These are phyloP conservation scores for Paedocypris sp. DNA, from an alignment of 2,113 vertebrate genomes.

Conservation along the genomic window DNA sequence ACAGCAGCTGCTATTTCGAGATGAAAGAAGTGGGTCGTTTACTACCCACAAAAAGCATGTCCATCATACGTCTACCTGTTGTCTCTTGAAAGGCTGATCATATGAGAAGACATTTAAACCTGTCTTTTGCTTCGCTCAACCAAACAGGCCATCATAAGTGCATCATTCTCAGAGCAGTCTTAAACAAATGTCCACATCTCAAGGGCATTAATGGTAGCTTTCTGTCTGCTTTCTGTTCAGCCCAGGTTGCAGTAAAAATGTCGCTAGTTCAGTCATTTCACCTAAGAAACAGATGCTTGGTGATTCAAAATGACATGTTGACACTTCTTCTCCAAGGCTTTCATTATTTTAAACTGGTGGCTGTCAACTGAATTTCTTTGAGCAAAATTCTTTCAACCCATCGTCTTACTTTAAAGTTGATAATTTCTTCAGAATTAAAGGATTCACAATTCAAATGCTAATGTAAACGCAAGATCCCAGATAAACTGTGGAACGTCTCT, in stretches of 20 bases:
- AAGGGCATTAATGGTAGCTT: neutral
- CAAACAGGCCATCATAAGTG: too few species aligned
- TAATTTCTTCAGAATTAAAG: too few species aligned
- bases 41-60: constrained; percentile 27
- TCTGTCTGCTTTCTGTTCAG: neutral
- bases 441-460: too few species aligned
- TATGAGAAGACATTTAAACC: neutral
- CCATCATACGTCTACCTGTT: constrained; percentile 12
- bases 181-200: too few species aligned
- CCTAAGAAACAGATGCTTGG: neutral
- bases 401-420: too few species aligned
- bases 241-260: neutral
- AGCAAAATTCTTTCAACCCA: too few species aligned
- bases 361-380: too few species aligned
- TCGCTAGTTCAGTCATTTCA: neutral
- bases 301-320: neutral
- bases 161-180: too few species aligned
- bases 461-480: too few species aligned
- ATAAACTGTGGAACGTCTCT: too few species aligned
- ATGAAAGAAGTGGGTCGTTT: constrained; percentile 30
- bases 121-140: too few species aligned
- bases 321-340: neutral
- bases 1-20: constrained; percentile 35
- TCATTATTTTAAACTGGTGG: too few species aligned
- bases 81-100: neutral